Base-by-base conservation (phyloP, 1,140 invertebrate genomes). In the Delia radicum region DNA sequence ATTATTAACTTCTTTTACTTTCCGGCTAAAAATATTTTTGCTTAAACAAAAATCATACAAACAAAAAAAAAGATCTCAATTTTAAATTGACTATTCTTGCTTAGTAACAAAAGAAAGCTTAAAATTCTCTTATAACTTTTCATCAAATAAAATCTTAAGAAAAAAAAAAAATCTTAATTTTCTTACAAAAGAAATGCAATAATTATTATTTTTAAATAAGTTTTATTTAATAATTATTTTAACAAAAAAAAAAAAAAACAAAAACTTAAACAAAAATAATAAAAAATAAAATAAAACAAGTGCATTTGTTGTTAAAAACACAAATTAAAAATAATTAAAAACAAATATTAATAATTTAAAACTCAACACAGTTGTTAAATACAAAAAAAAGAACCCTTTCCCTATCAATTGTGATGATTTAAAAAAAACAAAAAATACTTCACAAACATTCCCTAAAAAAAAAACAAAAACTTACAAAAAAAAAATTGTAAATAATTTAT, bases 401-500 rank as follows among this genome's bases (percentile, higher is more conserved):
- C n/a, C n/a, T n/a, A n/a, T n/a, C n/a, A n/a, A n/a, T n/a, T n/a
- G n/a, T n/a, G n/a, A n/a, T n/a, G n/a, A 63, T 12, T 1, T 3
- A 24, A 63, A 63, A 26, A 63, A 28, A 63, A 2, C 37, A 10
- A 42, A 10, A 61, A 1, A 61, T 21, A 61, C 18, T 61, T 15
- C 18, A 21, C 0, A 26, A 61, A 61, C n/a, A 61, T 26, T 26
- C 55, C n/a, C 10, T 61, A 61, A 7, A 48, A 62, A 1, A 29
- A 33, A 21, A 69, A 69, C 28, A 33, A 63, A 63, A n/a, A n/a
- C n/a, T n/a, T n/a, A 69, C n/a, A 15, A 28, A 6, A 69, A 31
- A 21, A 69, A 37, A 3, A 37, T 69, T 69, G 65, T 69, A 69
- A 37, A 69, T 69, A 69, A 69, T 12, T 69, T 21, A 31, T 24